phyloP scores from a whole-genome alignment of 2,888 invertebrate species.

The Operophtera brumata region DNA sequence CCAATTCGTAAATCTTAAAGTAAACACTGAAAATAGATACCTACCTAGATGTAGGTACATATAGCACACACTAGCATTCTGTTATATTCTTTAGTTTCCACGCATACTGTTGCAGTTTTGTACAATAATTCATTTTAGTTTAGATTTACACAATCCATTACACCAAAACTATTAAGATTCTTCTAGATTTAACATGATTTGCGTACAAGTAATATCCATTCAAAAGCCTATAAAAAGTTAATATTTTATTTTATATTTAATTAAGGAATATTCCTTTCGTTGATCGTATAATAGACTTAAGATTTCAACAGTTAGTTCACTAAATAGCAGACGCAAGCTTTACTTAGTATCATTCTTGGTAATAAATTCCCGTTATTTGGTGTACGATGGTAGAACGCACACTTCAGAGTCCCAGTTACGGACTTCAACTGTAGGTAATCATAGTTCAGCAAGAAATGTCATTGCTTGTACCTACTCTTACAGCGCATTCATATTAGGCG shows the following conservation, averaged over 20 bases:
- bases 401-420: background rate
- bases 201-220: conserved; percentile 56
- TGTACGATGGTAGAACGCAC: background rate
- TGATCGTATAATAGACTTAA: conserved; percentile 36
- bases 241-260: conserved; percentile 61
- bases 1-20: conserved; percentile 51
- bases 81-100: conserved; percentile 29
- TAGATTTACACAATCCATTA: conserved; percentile 53
- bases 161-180: conserved; percentile 53
- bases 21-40: conserved; percentile 44
- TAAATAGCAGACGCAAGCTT: background rate
- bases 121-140: conserved; percentile 44
- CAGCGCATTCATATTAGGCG: too few species aligned
- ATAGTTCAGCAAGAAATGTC: conserved; percentile 9
- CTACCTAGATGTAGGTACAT: conserved; percentile 43
- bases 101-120: conserved; percentile 42
- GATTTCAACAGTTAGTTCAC: conserved; percentile 18
- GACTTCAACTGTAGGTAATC: background rate
- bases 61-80: conserved; percentile 46
- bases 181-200: conserved; percentile 46
- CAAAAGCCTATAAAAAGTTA: conserved; percentile 62
- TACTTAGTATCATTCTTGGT: background rate
- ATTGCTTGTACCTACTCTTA: background rate
- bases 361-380: background rate
- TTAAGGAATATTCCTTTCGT: conserved; percentile 47